Evolutionary conservation across 2,888 invertebrate genomes (phyloP).

Genomic region (Tachina grossa): DNA sequence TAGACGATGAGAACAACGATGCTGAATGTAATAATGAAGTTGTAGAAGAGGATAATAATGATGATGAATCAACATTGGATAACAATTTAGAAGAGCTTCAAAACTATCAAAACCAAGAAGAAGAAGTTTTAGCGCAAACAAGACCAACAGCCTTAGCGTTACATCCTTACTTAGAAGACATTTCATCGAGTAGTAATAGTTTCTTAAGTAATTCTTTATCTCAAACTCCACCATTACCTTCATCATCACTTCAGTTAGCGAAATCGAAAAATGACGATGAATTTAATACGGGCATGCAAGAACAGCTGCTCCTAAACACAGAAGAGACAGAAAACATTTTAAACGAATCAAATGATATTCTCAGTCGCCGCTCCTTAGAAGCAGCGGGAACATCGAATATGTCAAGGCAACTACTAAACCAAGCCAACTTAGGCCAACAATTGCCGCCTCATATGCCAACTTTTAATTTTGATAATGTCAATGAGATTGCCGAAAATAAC

Average conservation of each 20-base stretch:
- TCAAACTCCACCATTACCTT: constrained; percentile 58
- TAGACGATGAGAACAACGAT: constrained; percentile 19
- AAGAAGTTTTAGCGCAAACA: constrained; percentile 68
- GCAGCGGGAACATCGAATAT: constrained; percentile 35
- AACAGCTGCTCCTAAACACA: constrained; percentile 57
- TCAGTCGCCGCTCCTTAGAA: constrained; percentile 45
- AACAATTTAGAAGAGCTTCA: constrained; percentile 76
- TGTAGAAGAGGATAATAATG: constrained; percentile 6
- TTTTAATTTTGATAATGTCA: constrained; percentile 76
- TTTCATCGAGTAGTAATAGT: constrained; percentile 69
- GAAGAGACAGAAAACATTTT: constrained; percentile 81
- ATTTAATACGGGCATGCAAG: constrained; percentile 5
- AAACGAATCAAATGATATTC: constrained; percentile 76
- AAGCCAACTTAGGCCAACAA: constrained; percentile 52
- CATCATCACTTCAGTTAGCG: constrained; percentile 3
- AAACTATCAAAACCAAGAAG: constrained; percentile 76
- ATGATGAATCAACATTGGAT: constrained; percentile 31
- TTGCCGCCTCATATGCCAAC: constrained; percentile 53
- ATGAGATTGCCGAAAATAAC: constrained; percentile 82
- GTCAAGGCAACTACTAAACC: constrained; percentile 11
- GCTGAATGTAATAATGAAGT: constrained; percentile 24
- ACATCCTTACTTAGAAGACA: constrained; percentile 70
- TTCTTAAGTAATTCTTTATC: constrained; percentile 61
- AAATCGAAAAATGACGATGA: background rate
- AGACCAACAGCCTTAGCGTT: constrained; percentile 65